A percentile compares a stretch with the other conserved stretches of the same genome.
Conservation (phyloP, 2,113 vertebrate species). For the Hippoglossus stenolepis region DNA sequence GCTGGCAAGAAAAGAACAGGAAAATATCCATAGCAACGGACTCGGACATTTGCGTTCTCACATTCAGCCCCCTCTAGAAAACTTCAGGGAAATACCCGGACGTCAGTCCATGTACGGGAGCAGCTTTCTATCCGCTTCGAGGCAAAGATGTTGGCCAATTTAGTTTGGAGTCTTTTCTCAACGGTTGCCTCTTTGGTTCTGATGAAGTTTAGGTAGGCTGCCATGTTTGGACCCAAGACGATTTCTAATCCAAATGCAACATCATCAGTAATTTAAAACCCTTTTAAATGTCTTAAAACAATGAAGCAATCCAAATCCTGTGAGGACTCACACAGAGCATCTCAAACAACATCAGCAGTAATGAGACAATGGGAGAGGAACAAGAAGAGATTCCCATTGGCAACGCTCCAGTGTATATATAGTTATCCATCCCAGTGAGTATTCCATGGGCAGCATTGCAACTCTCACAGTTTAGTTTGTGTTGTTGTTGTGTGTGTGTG, state of each 20-base stretch:
- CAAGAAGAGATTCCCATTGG: constrained; percentile 77
- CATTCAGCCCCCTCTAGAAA: too few relatives aligned
- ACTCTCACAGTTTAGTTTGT: constrained; percentile 46
- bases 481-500: constrained; percentile 1
- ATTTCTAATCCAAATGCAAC: neutral
- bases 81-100: too few relatives aligned
- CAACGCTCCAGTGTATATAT: constrained; percentile 74
- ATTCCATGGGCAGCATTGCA: constrained; percentile 44
- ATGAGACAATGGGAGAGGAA: constrained; percentile 67
- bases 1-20: too few relatives aligned
- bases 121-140: neutral
- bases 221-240: neutral
- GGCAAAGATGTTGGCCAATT: neutral
- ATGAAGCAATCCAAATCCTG: constrained; percentile 15
- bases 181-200: neutral
- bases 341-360: constrained; percentile 49
- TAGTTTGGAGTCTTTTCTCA: neutral
- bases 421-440: constrained; percentile 66
- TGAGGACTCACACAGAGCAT: constrained; percentile 3
- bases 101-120: too few relatives aligned
- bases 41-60: too few relatives aligned
- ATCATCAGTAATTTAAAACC: neutral
- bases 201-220: neutral
- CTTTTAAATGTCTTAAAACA: constrained; percentile 13
- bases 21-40: too few relatives aligned